phyloP scores from a whole-genome alignment of 2,797 vertebrate species.

The Tinamus major region DNA sequence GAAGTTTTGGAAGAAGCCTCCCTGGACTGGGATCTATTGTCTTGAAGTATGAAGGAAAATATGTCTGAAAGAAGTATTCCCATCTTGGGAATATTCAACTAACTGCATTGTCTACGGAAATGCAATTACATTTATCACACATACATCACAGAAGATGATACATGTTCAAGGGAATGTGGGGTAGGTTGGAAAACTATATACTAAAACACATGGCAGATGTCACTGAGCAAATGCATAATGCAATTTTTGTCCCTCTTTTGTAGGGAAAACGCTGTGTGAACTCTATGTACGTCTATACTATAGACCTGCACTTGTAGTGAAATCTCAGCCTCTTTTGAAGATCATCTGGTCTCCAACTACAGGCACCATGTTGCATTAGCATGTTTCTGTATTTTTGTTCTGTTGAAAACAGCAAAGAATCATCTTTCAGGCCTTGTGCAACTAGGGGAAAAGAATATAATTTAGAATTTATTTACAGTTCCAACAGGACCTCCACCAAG shows the following conservation, averaged over 20 bases:
- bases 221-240: neutral
- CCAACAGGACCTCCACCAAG: neutral
- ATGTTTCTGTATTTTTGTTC: neutral
- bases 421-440: neutral
- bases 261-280: neutral
- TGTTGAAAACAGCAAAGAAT: neutral
- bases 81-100: neutral
- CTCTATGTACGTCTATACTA: neutral
- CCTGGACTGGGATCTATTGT: neutral
- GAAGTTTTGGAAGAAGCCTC: neutral
- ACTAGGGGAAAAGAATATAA: neutral
- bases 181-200: neutral
- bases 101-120: neutral
- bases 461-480: neutral
- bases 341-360: neutral
- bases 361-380: neutral
- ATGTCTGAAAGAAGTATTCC: neutral
- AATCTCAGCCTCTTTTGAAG: neutral
- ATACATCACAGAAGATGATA: neutral
- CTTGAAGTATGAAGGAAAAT: neutral
- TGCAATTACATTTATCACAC: neutral
- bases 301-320: neutral
- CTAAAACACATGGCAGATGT: neutral
- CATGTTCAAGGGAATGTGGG: neutral
- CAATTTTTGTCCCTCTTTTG: constrained; percentile 4